Evolutionary conservation across 2,797 vertebrate species (phyloP).

Genomic region (Muscicapa striata): DNA sequence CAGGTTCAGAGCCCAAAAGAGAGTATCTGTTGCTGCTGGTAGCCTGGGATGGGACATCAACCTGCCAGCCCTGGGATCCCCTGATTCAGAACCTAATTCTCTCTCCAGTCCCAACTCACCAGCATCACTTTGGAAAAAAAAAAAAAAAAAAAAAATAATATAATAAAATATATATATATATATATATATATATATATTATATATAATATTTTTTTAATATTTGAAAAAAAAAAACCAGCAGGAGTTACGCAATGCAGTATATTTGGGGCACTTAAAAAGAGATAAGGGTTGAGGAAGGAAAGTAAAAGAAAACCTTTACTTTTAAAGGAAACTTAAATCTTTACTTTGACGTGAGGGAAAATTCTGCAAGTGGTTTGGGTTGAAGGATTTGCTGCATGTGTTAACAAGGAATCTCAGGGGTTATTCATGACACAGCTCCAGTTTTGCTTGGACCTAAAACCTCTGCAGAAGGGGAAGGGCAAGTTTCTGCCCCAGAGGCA

Average conservation of each 20-base stretch:
- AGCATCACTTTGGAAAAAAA: background rate
- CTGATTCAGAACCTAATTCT: background rate
- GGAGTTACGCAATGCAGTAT: background rate
- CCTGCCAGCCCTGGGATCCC: background rate
- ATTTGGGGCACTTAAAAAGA: background rate
- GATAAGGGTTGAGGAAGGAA: rapidly evolving
- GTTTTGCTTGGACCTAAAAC: background rate
- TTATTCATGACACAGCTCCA: background rate
- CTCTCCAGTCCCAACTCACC: background rate
- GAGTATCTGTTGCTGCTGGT: background rate
- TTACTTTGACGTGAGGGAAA: background rate
- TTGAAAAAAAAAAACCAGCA: background rate
- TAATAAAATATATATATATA: too few relatives aligned
- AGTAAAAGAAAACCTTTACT: background rate
- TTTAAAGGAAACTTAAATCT: background rate
- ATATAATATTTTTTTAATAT: slow-evolving; percentile 24
- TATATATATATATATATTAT: too few relatives aligned
- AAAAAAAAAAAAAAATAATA: too few relatives aligned
- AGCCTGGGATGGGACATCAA: background rate
- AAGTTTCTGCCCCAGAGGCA: background rate
- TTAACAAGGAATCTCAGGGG: background rate
- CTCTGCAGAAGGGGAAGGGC: background rate
- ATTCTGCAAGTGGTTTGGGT: background rate
- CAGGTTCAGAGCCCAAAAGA: background rate
- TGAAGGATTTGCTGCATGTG: background rate